These are phyloP conservation scores for Glomeris marginata DNA, from an alignment of 2,888 invertebrate genomes.

Conservation along the genomic window DNA sequence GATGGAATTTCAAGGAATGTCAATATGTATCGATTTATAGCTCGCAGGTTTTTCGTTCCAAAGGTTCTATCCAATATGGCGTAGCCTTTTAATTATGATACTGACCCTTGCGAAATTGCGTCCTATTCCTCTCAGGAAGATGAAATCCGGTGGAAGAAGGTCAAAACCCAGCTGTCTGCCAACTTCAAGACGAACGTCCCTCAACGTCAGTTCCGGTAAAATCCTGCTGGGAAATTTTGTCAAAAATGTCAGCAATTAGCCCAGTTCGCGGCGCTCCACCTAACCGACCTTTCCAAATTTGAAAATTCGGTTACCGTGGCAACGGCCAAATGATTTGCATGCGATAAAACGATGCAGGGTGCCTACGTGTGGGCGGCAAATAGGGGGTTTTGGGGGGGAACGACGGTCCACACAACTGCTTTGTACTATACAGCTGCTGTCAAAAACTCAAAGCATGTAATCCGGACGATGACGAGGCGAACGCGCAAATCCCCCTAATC, in stretches of 20 bases:
- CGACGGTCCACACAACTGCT: too few relatives aligned
- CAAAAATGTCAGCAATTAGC: too few relatives aligned
- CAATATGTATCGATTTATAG: not conserved
- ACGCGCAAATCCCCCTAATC: too few relatives aligned
- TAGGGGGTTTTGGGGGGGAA: too few relatives aligned
- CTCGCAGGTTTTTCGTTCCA: not conserved
- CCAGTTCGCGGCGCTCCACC: too few relatives aligned
- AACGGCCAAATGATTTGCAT: too few relatives aligned
- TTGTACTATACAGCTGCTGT: too few relatives aligned
- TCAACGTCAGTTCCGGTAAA: constrained; percentile 29
- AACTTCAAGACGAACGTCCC: constrained; percentile 32
- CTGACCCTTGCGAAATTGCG: constrained; percentile 35
- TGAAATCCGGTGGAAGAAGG: constrained; percentile 32
- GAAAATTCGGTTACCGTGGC: too few relatives aligned
- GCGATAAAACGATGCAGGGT: too few relatives aligned
- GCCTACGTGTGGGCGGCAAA: too few relatives aligned
- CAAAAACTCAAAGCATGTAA: too few relatives aligned
- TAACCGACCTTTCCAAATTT: not conserved
- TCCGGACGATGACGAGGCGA: too few relatives aligned
- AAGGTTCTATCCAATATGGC: constrained; percentile 5
- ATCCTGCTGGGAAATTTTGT: constrained; percentile 25
- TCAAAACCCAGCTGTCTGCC: constrained; percentile 31
- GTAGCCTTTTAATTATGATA: not conserved
- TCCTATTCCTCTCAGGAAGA: constrained; percentile 37
- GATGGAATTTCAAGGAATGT: not conserved